Conservation (phyloP, 2,113 vertebrate genomes). For the Dipodomys ordii region DNA sequence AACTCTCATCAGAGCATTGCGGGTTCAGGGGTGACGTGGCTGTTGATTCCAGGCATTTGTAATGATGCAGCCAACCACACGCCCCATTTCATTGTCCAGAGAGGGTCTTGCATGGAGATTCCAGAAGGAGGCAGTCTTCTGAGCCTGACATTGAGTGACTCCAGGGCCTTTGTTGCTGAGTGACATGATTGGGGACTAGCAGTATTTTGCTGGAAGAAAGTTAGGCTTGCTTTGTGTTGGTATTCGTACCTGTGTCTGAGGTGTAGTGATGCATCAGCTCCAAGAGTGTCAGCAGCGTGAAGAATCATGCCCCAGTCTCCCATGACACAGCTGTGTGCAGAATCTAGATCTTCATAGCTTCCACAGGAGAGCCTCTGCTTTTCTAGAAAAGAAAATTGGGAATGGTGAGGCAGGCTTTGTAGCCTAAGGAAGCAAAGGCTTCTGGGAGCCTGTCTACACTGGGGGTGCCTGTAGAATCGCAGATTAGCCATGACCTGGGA, state of each 20-base stretch:
- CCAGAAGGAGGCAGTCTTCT: neutral
- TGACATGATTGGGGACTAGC: neutral
- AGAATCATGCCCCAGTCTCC: neutral
- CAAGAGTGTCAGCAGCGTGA: neutral
- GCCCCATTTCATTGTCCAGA: neutral
- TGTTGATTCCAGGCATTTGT: neutral
- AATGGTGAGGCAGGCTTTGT: neutral
- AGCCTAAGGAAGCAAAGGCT: neutral
- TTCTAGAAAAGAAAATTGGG: neutral
- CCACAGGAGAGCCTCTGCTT: neutral
- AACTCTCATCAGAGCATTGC: fast-evolving
- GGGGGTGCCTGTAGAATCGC: neutral
- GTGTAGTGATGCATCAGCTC: neutral
- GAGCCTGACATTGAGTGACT: neutral
- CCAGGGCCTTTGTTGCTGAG: neutral
- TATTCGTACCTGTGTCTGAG: neutral
- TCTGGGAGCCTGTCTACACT: neutral
- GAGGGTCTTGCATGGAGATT: neutral
- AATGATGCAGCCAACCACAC: neutral
- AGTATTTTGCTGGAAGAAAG: neutral
- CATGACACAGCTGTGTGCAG: neutral
- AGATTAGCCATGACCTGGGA: neutral
- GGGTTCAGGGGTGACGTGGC: no score
- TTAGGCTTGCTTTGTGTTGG: neutral
- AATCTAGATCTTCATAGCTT: neutral